Base-by-base conservation (phyloP, 2,888 invertebrate species). In the Harpagoxenus sublaevis region DNA sequence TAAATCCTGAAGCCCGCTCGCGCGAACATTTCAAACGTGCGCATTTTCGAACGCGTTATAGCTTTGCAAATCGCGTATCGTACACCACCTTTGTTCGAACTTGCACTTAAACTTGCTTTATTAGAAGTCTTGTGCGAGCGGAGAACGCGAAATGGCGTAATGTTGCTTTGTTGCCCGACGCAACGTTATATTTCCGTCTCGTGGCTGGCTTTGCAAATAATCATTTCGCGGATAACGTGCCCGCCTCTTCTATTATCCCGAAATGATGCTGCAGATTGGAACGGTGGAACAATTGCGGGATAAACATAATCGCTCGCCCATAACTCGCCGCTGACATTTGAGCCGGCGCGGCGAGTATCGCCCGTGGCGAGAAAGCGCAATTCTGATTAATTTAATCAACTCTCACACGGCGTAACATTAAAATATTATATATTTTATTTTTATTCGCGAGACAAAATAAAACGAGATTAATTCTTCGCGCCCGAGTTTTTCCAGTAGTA, bases 301-400 rank as follows among this genome's bases (percentile, higher is more conserved):
- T 53, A 65, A 65, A 42, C 39, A 51, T 71, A 73, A 60, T 60
- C 35, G 60, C 60, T 79, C 23, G 23, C 28, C 48, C 35, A 60
- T 60, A 57, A 78, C 45, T 79, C 74, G 48, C 23, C 57, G 12
- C 60, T 48, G 74, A 73, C 57, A 74, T 48, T 79, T 74, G 48
- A 73, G 39, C n/a, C 35, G 48, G 15, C 10, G 6, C 35, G 48
- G 15, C 10, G 6, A 9, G 9, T 31, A 71, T 71, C 10, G 55
- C 45, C 45, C 31, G 28, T 79, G 73, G 48, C 60, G 79, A 73
- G 74, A 79, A 60, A 79, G 74, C 60, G 74, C 79, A 35, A 48
- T 60, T 79, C 74, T 60, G 74, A 79, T 79, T 60, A 70, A 60
- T 79, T 60, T 79, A 79, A 79, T 79, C 73, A 23, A 73, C 60